These are phyloP conservation scores for Phrynocephalus forsythii DNA, from an alignment of 2,797 vertebrate species.

Conservation along the genomic window DNA sequence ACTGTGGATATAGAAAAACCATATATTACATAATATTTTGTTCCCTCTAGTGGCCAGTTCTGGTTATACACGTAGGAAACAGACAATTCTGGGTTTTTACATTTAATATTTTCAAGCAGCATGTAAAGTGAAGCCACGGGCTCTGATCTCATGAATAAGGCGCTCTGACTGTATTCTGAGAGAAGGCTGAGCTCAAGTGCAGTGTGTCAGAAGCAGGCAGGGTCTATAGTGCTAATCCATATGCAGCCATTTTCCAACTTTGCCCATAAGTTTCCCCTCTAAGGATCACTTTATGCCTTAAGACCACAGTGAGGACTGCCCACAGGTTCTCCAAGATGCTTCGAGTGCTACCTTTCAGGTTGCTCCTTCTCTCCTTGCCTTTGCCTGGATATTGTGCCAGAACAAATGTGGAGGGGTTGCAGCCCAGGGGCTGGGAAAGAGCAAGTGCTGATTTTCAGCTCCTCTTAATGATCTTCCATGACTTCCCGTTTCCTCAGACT, in stretches of 20 bases:
- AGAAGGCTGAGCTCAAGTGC: neutral
- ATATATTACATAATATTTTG: too few species aligned
- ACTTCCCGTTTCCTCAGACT: neutral
- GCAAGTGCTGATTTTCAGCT: neutral
- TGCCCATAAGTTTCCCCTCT: neutral
- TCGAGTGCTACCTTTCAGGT: neutral
- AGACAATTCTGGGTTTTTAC: too few species aligned
- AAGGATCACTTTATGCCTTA: constrained; percentile 26
- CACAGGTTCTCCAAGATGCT: neutral
- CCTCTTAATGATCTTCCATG: neutral
- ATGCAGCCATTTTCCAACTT: neutral
- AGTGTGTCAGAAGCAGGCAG: neutral
- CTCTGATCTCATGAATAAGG: too few species aligned
- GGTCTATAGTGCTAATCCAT: neutral
- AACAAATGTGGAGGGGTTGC: neutral
- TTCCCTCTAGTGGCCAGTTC: too few species aligned
- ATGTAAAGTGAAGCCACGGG: too few species aligned
- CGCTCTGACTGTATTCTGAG: too few species aligned
- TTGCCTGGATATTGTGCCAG: neutral
- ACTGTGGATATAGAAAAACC: too few species aligned
- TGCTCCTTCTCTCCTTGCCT: neutral
- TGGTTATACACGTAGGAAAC: too few species aligned
- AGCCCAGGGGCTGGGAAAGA: neutral
- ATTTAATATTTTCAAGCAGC: too few species aligned
- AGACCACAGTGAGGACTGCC: neutral